Conservation (phyloP, 2,797 vertebrate species). For the Semotilus atromaculatus region DNA sequence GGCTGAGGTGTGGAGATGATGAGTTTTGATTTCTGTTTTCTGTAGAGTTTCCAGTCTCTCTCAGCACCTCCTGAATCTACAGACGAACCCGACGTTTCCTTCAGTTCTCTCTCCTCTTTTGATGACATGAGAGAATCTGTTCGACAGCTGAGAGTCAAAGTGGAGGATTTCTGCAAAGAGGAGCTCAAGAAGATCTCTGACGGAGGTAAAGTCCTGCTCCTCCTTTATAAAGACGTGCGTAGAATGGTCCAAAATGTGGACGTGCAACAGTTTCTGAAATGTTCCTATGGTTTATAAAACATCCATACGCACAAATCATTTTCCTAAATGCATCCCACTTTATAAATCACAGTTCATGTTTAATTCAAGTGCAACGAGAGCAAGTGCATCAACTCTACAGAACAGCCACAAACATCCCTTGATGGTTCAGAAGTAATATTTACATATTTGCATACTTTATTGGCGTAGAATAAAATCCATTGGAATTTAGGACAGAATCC, state of each 20-base stretch:
- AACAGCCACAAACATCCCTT: no score
- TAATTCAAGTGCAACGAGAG: neutral
- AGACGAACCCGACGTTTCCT: neutral
- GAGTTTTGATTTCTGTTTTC: neutral
- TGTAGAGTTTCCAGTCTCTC: conserved; percentile 3
- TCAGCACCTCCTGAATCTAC: neutral
- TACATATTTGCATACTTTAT: no score
- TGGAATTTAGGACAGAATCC: no score
- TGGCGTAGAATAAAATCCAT: no score
- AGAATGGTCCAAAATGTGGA: no score
- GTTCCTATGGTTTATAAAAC: no score
- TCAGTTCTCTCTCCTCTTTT: neutral
- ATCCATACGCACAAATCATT: no score
- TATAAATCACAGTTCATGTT: neutral
- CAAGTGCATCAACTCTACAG: neutral
- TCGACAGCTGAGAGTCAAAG: neutral
- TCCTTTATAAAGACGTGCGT: no score
- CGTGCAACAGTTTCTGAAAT: no score
- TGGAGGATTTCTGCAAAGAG: conserved; percentile 2
- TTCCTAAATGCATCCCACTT: no score
- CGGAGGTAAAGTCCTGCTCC: neutral
- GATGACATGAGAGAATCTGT: neutral
- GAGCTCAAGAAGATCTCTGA: neutral
- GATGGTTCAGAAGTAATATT: no score
- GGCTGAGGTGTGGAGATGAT: neutral